Base-by-base conservation (phyloP, 30 jellyfish, hydroid and myxozoan genomes). In the Mastigias papua region DNA sequence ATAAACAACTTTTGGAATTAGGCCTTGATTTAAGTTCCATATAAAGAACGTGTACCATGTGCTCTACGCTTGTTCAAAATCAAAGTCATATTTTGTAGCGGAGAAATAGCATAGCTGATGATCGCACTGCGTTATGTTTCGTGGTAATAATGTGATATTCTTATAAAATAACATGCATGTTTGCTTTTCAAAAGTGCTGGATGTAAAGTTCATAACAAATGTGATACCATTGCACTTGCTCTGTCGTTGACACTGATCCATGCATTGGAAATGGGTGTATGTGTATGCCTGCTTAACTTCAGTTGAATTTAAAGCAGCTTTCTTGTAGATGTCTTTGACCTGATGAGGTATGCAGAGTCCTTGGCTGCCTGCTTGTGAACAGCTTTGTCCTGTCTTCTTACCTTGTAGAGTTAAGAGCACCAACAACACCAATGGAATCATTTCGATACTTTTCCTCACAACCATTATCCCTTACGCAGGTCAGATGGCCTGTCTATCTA, bases 331-430 rank as follows among this genome's bases (percentile, higher is more conserved):
- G 9, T 54, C 67, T 19, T 19, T 54, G 25, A 54, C 25, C 27
- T 54, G 67, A 11, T 21, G 23, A 54, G 67, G 67, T 54, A 54
- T 54, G 67, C 67, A 54, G 67, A 54, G 9, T 54, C 25, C 67
- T 21, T 54, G 67, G 17, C 25, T 19, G 20, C 2, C 25, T 10
- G 67, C 25, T 19, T 16, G 20, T 21, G 17, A 42, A 42, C 13
- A n/a, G n/a, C n/a, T n/a, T n/a, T n/a, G n/a, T n/a, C n/a, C 13
- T 42, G 54, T 15, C 13, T 42, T 15, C 54, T 42, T 15, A 4
- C 54, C 54, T 4, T 42, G 54, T 4, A 42, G 54, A 8, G 13
- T 15, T 4, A 42, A 4, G 54, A 42, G 54, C 13, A 42, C 13
- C 13, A n/a, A n/a, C n/a, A n/a, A n/a, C n/a, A n/a, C n/a, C n/a